phyloP scores from a whole-genome alignment of 2,113 vertebrate species.

The Coreoperca whiteheadi region DNA sequence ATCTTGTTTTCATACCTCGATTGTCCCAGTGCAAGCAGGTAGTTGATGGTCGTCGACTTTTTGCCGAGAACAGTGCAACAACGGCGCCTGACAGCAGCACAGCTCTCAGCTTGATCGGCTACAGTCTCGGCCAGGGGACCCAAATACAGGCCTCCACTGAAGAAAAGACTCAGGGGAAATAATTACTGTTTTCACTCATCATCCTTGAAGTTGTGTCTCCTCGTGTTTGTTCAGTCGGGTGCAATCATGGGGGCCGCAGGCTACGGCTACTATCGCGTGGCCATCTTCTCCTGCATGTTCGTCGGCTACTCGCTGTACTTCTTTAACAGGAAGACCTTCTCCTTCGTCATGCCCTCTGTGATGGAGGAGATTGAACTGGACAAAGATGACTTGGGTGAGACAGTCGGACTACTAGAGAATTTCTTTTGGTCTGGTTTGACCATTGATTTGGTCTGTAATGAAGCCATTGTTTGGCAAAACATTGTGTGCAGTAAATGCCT shows the following conservation, averaged over 20 bases:
- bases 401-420: not conserved
- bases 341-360: constrained; percentile 95
- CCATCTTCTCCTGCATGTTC: constrained; percentile 94
- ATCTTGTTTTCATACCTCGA: not conserved
- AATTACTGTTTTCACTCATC: not conserved
- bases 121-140: constrained; percentile 6
- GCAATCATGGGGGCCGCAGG: constrained; percentile 83
- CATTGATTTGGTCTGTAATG: not conserved
- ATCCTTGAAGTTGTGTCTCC: not conserved
- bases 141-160: constrained; percentile 6
- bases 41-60: not conserved
- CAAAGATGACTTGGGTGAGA: constrained; percentile 96
- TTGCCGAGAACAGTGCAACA: not conserved
- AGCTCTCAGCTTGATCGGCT: not conserved
- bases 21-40: constrained; percentile 8
- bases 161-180: constrained; percentile 3
- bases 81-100: not conserved
- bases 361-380: constrained; percentile 94
- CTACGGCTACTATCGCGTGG: constrained; percentile 88
- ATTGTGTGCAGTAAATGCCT: not conserved
- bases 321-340: constrained; percentile 98
- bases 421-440: not conserved
- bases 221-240: not conserved
- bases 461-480: not conserved
- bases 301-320: constrained; percentile 94